Base-by-base conservation (phyloP, 2,888 invertebrate species). In the Synergus laeviventris region DNA sequence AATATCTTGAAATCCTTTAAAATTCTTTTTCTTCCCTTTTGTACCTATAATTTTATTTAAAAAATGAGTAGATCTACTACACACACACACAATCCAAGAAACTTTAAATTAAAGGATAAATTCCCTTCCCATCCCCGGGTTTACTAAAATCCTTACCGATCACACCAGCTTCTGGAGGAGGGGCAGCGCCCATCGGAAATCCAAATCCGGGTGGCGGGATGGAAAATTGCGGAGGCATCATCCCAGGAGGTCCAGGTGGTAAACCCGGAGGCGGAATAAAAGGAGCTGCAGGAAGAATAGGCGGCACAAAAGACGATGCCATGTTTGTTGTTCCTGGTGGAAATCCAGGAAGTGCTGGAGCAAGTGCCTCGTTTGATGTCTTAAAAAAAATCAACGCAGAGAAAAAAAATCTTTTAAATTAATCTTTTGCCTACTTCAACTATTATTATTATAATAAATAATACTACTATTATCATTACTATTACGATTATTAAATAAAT, bases 141-240 rank as follows among this genome's bases (percentile, higher is more conserved):
- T 31, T 38, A 39, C 2, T n/a, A 76, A 36, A 18, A 38, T 21
- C 73, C 62, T 78, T 85, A 90, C 91, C 89, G 78, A 91, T 91
- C 2, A 91, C 90, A 76, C 89, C 87, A 18, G 88, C 78, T 61
- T 91, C 91, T 4, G 87, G 85, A 39, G 88, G 81, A 78, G 88
- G 85, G 36, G 87, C 86, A 18, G 85, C 84, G 18, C 84, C 80
- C 11, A 91, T 88, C 21, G 90, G 88, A 80, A 89, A 91, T 14
- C 93, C 93, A 89, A 95, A 95, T 49, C 96, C 96, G 14, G 96
- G 96, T 36, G 96, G 96, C 54, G 96, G 96, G 88, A 96, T 94
- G 56, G 94, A 94, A 89, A 96, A 96, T 31, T 95, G 94, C 36
- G 95, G 94, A 78, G 95, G 93, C 92, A 95, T 93, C 2, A 89